Conservation (phyloP, 1,140 invertebrate species). For the Anastrepha obliqua region DNA sequence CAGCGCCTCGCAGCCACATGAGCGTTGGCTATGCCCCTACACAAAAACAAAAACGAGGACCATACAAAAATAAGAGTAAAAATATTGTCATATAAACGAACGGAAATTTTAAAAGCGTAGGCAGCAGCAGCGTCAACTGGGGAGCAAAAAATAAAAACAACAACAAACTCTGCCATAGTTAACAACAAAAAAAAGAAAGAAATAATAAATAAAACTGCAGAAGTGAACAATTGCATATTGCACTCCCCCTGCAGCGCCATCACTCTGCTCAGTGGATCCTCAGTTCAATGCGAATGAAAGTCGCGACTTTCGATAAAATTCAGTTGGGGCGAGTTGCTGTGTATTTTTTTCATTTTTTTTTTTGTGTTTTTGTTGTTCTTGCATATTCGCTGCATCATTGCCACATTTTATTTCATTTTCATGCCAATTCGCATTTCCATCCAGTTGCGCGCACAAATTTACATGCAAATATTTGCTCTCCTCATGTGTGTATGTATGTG, state of each 20-base stretch:
- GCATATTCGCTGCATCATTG: not conserved
- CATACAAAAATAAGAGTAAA: not conserved
- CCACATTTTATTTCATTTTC: constrained; percentile 31
- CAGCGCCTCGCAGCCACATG: not conserved
- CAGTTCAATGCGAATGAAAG: not conserved
- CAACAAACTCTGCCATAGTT: not conserved
- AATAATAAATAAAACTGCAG: not conserved
- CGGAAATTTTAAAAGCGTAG: not conserved
- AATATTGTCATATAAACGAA: not conserved
- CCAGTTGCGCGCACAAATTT: not conserved
- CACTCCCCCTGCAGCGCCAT: not conserved
- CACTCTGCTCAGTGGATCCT: not conserved
- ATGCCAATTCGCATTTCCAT: not conserved
- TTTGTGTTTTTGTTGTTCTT: not conserved
- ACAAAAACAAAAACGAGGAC: not conserved
- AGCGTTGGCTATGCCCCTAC: constrained; percentile 20
- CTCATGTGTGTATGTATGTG: not conserved
- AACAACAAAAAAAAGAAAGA: not conserved
- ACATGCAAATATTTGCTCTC: not conserved
- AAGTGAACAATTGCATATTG: constrained; percentile 22
- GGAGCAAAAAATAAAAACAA: not conserved
- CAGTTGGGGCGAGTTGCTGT: not conserved
- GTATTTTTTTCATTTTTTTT: not conserved
- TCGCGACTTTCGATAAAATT: not conserved
- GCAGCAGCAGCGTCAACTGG: not conserved